Conservation (phyloP, 2,797 vertebrate species). For the Cryptoblepharus egeriae region DNA sequence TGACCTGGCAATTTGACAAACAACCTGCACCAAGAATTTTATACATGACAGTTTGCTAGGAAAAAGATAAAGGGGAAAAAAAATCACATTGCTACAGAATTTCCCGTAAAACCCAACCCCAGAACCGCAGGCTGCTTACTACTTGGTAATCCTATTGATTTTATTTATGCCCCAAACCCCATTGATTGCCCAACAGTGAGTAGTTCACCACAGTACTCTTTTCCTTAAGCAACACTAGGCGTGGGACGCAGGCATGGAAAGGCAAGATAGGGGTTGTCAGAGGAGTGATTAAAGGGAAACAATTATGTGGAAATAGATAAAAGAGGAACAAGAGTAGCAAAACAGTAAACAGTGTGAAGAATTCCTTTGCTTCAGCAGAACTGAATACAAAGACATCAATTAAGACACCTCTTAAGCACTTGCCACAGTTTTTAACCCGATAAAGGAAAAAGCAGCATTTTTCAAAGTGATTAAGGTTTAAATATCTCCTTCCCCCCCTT, state of each 20-base stretch:
- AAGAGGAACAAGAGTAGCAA: conserved; percentile 12
- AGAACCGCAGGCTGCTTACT: not conserved
- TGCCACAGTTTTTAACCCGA: conserved; percentile 19
- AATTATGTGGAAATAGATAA: conserved; percentile 25
- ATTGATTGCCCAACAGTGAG: conserved; percentile 2
- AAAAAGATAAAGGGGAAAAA: not conserved
- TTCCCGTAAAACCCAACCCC: not conserved
- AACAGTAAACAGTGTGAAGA: conserved; percentile 3
- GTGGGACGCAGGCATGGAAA: not conserved
- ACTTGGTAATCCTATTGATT: not conserved
- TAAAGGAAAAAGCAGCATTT: conserved; percentile 19
- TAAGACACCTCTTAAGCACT: conserved; percentile 27
- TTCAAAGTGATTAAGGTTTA: conserved; percentile 30
- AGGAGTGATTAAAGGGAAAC: conserved; percentile 30
- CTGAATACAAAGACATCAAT: conserved; percentile 31
- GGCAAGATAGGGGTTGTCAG: not conserved
- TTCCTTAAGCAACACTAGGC: conserved; percentile 19
- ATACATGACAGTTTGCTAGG: not conserved
- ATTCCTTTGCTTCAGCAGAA: conserved; percentile 21
- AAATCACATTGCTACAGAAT: not conserved
- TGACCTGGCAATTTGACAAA: not conserved
- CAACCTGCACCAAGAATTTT: not conserved
- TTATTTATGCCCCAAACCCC: not conserved
- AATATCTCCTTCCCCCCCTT: not conserved
- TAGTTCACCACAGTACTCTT: not conserved